phyloP scores from a whole-genome alignment of 2,113 vertebrate genomes.

The Silurus glanis region DNA sequence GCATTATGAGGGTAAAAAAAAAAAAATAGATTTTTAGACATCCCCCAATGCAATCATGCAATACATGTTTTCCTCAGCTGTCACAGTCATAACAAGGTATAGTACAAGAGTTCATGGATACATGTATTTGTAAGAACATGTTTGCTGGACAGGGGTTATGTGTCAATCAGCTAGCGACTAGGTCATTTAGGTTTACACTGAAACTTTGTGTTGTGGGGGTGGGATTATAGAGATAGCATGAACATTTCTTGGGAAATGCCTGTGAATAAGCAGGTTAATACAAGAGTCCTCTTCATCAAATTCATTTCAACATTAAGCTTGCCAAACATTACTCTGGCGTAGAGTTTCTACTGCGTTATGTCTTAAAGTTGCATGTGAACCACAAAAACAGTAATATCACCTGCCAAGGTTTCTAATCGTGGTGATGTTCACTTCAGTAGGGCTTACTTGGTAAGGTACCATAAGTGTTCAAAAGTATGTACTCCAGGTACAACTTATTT shows the following conservation, averaged over 20 bases:
- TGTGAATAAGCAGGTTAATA: not conserved
- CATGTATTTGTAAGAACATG: constrained; percentile 40
- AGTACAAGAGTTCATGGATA: constrained; percentile 44
- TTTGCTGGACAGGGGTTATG: constrained; percentile 38
- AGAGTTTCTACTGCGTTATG: not conserved
- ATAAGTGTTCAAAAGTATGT: too few relatives aligned
- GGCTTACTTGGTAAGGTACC: too few relatives aligned
- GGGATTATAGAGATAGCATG: not conserved
- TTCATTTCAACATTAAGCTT: not conserved
- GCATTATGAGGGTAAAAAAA: too few relatives aligned
- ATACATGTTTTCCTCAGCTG: constrained; percentile 17
- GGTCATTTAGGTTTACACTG: constrained; percentile 34
- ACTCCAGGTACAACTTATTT: too few relatives aligned
- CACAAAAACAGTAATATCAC: not conserved
- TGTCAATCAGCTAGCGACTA: constrained; percentile 25
- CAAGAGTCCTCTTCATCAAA: not conserved
- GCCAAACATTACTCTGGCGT: not conserved
- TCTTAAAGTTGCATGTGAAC: not conserved
- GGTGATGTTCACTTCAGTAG: too few relatives aligned
- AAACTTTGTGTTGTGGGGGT: not conserved
- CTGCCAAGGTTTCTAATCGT: too few relatives aligned
- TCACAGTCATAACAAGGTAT: constrained; percentile 24
- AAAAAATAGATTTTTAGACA: too few relatives aligned
- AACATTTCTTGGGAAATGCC: not conserved
- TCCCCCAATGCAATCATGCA: not conserved